Percentiles rank a stretch among this genome's conserved stretches.
Evolutionary conservation across 2,888 invertebrate species (phyloP).

Genomic region (Diadromus collaris): DNA sequence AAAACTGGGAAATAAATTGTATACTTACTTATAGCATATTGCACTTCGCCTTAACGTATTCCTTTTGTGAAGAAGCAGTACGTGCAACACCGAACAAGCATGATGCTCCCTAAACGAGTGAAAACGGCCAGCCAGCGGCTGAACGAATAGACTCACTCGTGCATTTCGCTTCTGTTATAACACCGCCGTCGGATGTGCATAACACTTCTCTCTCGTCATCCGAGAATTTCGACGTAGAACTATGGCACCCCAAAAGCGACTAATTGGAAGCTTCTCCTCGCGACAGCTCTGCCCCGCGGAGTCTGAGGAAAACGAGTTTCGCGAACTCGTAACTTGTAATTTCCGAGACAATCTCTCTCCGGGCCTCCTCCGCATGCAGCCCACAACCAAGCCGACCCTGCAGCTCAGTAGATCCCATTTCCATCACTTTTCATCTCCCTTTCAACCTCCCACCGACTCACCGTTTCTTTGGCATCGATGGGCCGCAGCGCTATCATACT

Average conservation of each 20-base stretch:
- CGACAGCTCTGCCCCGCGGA: not conserved
- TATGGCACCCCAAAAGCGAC: not conserved
- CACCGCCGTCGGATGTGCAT: not conserved
- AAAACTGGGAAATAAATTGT: no score
- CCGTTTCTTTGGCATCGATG: not conserved
- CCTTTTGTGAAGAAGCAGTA: not conserved
- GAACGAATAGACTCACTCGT: not conserved
- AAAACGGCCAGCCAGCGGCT: not conserved
- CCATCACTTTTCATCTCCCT: not conserved
- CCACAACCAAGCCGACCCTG: not conserved
- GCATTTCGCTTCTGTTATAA: slow-evolving; percentile 2
- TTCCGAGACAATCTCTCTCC: slow-evolving; percentile 13
- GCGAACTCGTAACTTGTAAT: slow-evolving; percentile 22
- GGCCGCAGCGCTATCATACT: not conserved
- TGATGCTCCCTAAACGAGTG: not conserved
- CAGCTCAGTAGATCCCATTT: not conserved
- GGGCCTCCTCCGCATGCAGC: not conserved
- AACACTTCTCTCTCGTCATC: not conserved
- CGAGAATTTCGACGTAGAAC: slow-evolving; percentile 9
- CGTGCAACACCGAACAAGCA: not conserved
- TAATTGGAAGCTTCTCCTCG: slow-evolving; percentile 10
- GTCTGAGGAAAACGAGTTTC: slow-evolving; percentile 15
- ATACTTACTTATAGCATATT: no score
- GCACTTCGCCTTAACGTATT: not conserved
- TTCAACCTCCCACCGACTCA: not conserved